phyloP scores from a whole-genome alignment of 1,140 invertebrate species.

The Lordiphosa clarofinis region DNA sequence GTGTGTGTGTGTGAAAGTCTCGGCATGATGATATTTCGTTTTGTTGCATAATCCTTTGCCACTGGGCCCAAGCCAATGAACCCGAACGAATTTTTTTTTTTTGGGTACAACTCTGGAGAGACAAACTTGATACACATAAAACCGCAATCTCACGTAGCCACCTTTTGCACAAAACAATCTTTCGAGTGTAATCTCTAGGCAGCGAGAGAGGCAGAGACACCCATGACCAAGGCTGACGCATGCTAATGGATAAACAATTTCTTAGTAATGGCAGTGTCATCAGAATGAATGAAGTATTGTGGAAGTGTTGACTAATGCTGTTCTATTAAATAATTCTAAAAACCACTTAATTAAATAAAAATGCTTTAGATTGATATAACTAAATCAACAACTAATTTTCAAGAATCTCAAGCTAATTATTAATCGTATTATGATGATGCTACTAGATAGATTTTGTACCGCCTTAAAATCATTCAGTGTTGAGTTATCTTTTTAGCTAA shows the following conservation, averaged over 20 bases:
- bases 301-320: conserved; percentile 1
- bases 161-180: conserved; percentile 38
- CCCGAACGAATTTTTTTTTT: conserved; percentile 49
- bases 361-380: no score
- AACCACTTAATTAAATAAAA: no score
- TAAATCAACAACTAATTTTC: no score
- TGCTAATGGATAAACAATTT: conserved; percentile 58
- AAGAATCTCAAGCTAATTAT: no score
- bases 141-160: conserved; percentile 65
- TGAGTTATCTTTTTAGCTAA: no score
- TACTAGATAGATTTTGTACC: no score
- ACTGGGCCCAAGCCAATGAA: conserved; percentile 52
- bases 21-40: conserved; percentile 68
- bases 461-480: no score
- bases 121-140: conserved; percentile 57
- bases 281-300: conserved; percentile 1
- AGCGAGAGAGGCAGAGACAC: conserved; percentile 14
- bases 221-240: conserved; percentile 18
- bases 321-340: no score
- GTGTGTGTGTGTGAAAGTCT: no score
- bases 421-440: no score
- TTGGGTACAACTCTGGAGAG: conserved; percentile 13
- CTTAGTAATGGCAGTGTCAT: conserved; percentile 38
- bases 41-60: conserved; percentile 62
- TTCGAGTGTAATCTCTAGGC: conserved; percentile 58